These are phyloP conservation scores for Conops quadrifasciatus DNA, from an alignment of 2,888 invertebrate genomes.

Conservation along the genomic window DNA sequence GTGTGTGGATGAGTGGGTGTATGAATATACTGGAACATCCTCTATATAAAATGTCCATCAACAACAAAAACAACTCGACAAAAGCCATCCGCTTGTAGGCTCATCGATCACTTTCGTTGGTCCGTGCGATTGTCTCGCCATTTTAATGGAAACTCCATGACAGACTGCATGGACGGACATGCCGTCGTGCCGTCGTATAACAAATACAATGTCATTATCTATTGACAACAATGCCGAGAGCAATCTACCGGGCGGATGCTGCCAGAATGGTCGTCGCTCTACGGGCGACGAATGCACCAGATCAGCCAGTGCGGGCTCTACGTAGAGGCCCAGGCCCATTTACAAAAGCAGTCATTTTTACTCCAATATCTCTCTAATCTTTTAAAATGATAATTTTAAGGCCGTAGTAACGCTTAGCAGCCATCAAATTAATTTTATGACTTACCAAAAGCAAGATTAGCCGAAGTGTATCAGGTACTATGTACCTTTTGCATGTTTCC, in stretches of 20 bases:
- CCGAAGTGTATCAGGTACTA: no score
- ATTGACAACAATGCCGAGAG: conserved; percentile 19
- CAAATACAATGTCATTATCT: conserved; percentile 30
- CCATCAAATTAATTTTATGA: no score
- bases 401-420: no score
- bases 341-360: no score
- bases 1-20: conserved; percentile 1
- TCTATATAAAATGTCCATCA: neutral
- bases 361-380: no score
- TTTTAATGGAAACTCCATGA: conserved; percentile 25
- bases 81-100: conserved; percentile 15
- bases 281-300: conserved; percentile 1
- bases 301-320: no score
- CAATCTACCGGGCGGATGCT: neutral
- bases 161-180: neutral
- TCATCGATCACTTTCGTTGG: conserved; percentile 28
- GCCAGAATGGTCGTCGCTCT: conserved; percentile 12
- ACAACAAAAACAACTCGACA: no score
- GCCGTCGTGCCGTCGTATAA: neutral
- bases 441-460: no score
- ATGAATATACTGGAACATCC: conserved; percentile 24
- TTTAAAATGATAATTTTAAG: no score
- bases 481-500: no score
- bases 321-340: no score
- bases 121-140: conserved; percentile 22